phyloP scores from a whole-genome alignment of 2,113 vertebrate genomes.

The Platycercus adscitus region DNA sequence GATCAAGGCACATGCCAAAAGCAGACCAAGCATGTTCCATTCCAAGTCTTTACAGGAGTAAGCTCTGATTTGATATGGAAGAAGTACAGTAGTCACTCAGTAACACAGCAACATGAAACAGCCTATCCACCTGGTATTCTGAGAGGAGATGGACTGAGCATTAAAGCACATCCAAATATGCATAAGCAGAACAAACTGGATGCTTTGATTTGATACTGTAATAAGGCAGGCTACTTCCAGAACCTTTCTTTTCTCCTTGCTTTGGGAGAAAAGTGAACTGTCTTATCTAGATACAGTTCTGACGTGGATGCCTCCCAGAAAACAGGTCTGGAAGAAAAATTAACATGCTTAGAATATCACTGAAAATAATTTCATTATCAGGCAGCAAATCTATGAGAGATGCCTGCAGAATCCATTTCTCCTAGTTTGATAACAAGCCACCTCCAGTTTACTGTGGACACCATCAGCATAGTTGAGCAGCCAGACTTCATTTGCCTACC shows the following conservation, averaged over 20 bases:
- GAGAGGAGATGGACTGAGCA: not conserved
- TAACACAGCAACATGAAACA: not conserved
- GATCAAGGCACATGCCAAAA: not conserved
- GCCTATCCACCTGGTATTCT: not conserved
- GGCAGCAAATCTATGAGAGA: not conserved
- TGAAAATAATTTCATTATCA: not conserved
- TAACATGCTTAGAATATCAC: not conserved
- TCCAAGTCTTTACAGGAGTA: not conserved
- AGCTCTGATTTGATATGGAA: not conserved
- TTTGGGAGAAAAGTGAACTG: not conserved
- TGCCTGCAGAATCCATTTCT: not conserved
- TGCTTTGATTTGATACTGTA: not conserved
- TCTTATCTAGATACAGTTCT: not conserved
- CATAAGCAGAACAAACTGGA: not conserved
- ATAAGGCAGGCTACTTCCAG: not conserved
- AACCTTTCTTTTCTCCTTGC: not conserved
- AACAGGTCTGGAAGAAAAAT: not conserved
- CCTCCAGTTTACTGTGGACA: not conserved
- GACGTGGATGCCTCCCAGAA: not conserved
- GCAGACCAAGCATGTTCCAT: fast-evolving
- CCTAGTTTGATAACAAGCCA: not conserved
- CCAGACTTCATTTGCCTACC: not conserved
- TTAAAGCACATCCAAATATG: not conserved
- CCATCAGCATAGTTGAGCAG: not conserved
- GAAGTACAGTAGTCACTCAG: not conserved